phyloP scores from a whole-genome alignment of 2,113 vertebrate species.

The Pituophis catenifer region DNA sequence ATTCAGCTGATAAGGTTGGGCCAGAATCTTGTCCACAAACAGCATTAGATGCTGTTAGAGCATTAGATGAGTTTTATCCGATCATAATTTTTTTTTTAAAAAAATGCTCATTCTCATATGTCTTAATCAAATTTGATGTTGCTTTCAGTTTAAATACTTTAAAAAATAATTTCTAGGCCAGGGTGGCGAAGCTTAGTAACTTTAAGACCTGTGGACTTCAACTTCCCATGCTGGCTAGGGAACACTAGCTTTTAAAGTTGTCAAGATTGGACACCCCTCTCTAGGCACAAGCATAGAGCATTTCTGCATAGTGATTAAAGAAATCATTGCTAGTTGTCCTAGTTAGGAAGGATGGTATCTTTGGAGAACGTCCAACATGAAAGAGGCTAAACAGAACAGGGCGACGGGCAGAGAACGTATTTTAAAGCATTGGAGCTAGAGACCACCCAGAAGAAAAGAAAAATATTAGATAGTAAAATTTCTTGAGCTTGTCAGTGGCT shows the following conservation, averaged over 20 bases:
- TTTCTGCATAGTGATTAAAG: conserved; percentile 27
- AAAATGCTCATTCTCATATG: not conserved
- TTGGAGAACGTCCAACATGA: conserved; percentile 24
- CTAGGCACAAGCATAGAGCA: conserved; percentile 8
- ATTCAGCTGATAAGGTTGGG: not conserved
- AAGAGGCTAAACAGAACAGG: not conserved
- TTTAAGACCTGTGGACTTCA: not conserved
- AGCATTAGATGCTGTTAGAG: not conserved
- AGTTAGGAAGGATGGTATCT: conserved; percentile 23
- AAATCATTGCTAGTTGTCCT: conserved; percentile 20
- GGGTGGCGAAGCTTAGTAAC: not conserved
- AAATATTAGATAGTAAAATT: conserved; percentile 46
- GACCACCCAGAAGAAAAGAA: conserved; percentile 53
- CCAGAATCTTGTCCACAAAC: not conserved
- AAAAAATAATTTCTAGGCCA: not conserved
- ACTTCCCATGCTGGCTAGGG: not conserved
- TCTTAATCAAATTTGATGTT: not conserved
- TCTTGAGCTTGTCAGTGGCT: conserved; percentile 50
- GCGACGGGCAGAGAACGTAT: conserved; percentile 1
- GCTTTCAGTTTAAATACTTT: not conserved
- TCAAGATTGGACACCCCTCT: not conserved
- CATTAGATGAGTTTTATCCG: not conserved
- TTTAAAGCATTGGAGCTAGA: not conserved
- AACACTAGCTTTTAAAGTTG: not conserved
- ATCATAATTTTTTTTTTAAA: not conserved